Evolutionary conservation across 2,888 invertebrate species (phyloP).

Genomic region (Plebejus argus): DNA sequence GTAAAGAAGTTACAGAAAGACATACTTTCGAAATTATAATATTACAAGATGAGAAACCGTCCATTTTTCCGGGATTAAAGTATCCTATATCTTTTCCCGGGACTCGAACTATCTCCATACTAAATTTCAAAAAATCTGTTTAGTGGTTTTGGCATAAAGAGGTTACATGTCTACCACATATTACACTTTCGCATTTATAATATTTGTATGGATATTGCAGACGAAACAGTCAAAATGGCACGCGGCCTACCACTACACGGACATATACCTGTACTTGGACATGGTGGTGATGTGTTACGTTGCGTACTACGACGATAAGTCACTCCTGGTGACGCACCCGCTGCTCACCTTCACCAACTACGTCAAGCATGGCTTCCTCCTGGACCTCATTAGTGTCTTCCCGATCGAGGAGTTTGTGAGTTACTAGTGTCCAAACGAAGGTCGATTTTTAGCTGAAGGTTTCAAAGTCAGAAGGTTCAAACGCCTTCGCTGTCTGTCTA

Average conservation of each 20-base stretch:
- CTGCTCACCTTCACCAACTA: constrained; percentile 64
- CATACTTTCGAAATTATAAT: no score
- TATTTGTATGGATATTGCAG: constrained; percentile 46
- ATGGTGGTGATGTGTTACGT: constrained; percentile 72
- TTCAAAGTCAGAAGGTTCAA: no score
- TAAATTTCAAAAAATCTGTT: no score
- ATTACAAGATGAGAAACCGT: no score
- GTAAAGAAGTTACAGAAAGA: no score
- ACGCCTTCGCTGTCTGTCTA: no score
- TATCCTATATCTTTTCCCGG: no score
- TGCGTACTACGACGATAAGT: constrained; percentile 70
- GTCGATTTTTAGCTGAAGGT: no score
- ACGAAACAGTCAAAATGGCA: constrained; percentile 55
- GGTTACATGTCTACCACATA: no score
- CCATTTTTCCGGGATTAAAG: no score
- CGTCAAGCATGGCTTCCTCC: constrained; percentile 61
- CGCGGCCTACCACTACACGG: constrained; percentile 50
- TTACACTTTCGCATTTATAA: neutral
- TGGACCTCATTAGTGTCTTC: constrained; percentile 67
- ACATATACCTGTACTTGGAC: constrained; percentile 62
- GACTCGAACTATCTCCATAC: no score
- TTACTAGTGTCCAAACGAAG: neutral
- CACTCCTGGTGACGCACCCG: constrained; percentile 72
- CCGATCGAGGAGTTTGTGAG: constrained; percentile 69
- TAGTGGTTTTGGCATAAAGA: no score